phyloP scores from a whole-genome alignment of 2,888 invertebrate genomes.

The Apocheima hispidaria region DNA sequence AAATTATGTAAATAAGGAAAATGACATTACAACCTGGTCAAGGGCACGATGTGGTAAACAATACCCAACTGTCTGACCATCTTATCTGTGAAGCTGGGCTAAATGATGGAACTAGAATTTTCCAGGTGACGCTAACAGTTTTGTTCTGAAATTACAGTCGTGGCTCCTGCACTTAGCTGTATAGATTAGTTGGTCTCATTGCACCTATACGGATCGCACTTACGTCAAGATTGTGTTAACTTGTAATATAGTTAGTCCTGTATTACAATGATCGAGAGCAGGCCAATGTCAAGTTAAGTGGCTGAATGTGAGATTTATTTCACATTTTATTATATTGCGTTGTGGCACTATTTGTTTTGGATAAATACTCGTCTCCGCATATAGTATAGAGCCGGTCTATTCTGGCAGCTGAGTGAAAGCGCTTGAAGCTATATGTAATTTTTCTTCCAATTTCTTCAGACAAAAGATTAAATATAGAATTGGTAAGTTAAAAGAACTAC shows the following conservation, averaged over 20 bases:
- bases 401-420: too few relatives aligned
- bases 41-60: constrained; percentile 24
- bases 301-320: constrained; percentile 21
- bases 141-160: not conserved
- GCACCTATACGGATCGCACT: constrained; percentile 22
- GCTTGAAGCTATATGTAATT: too few relatives aligned
- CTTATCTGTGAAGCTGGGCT: not conserved
- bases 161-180: not conserved
- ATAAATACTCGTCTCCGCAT: too few relatives aligned
- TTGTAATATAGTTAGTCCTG: constrained; percentile 17
- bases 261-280: constrained; percentile 19
- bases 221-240: constrained; percentile 32
- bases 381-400: too few relatives aligned
- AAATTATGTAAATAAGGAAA: constrained; percentile 25
- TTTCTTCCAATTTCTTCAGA: too few relatives aligned
- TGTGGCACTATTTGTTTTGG: constrained; percentile 29
- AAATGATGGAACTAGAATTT: not conserved
- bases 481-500: too few relatives aligned
- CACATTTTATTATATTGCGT: constrained; percentile 10
- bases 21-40: constrained; percentile 31
- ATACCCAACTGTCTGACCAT: not conserved
- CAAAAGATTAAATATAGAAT: too few relatives aligned
- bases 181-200: not conserved
- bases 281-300: constrained; percentile 27
- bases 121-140: not conserved